Evolutionary conservation across 64 coral and sea anemone species (phyloP), one percentile per base, ranked within the genome.

Genomic region (Pocillopora damicornis): DNA sequence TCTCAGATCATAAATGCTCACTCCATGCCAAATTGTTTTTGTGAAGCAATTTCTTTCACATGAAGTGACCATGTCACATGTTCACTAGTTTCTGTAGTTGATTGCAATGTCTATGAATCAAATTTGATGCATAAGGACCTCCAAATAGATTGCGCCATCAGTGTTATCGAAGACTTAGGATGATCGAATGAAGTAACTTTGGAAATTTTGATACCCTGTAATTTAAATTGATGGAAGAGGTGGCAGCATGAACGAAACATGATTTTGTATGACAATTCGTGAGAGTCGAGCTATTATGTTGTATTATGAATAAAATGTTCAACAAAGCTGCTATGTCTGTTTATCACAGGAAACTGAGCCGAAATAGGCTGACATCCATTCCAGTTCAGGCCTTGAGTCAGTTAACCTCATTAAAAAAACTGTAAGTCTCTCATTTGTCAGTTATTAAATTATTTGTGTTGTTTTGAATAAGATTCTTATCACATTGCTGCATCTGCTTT

Each of bases 361-460:
- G 84, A 38, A 92, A 92, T 69, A 87, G 74, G 74, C 80, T 92
- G 5, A 61, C 37, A 5, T 65, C 83, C 2, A 80, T 92, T 68
- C 90, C 90, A 26, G 64, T 77, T 63, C 74, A 15, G 4, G 83
- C 90, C 12, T 63, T 92, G 16, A 83, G 78, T 35, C 82, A 79
- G 18, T 73, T 87, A 20, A 86, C 63, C 62, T 79, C 83, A 18
- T 86, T 92, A 57, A 59, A n/a, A 64, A 92, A 73, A 68, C 58
- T 92, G 90, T 92, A 92, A 92, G 90, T 92, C 79, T 18, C 64
- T 85, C 71, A 81, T 8, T 1, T 26, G 37, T 26, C 37, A 73
- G 25, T 58, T 73, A 15, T 38, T 72, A 58, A 72, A 85, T 42
- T n/a, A 23, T 56, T 18, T 36, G 57, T 85, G 63, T 37, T 85